Conservation (phyloP, 2,797 vertebrate genomes). For the Sebastes kiyomatsui region DNA sequence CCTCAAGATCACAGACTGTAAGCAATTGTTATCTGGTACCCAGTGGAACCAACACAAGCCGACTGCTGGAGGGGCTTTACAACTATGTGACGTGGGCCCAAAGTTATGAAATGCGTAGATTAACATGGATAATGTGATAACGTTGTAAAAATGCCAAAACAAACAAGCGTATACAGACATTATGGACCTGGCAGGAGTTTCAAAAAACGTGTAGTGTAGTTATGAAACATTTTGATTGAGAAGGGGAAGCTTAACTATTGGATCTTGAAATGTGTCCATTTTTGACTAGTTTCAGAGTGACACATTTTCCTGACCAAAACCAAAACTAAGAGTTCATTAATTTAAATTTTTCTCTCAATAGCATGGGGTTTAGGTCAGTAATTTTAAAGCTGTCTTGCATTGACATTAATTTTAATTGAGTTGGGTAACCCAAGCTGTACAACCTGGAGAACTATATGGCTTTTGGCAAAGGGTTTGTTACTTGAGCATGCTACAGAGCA, state of each 20-base stretch:
- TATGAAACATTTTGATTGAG: not conserved
- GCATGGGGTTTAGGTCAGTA: not conserved
- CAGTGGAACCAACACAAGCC: slow-evolving; percentile 3
- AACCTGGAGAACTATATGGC: not conserved
- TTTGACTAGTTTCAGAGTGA: not conserved
- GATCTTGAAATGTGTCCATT: not conserved
- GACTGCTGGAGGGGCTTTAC: slow-evolving; percentile 19
- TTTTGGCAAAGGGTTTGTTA: not conserved
- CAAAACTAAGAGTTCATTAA: not conserved
- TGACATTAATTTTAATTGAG: not conserved
- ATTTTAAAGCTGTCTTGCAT: not conserved
- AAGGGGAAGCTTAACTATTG: not conserved
- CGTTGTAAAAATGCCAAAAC: not conserved
- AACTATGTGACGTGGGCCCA: slow-evolving; percentile 1
- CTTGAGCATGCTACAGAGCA: not conserved
- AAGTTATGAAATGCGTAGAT: slow-evolving; percentile 16
- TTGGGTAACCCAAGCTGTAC: not conserved
- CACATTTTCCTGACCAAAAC: not conserved
- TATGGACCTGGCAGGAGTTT: not conserved
- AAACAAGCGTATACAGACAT: not conserved
- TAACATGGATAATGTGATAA: not conserved
- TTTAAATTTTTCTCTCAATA: not conserved
- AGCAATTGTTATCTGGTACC: slow-evolving; percentile 33
- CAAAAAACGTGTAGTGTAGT: not conserved
- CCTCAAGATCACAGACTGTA: slow-evolving; percentile 38